Conservation (phyloP, 2,113 vertebrate genomes). For the Mobula birostris region DNA sequence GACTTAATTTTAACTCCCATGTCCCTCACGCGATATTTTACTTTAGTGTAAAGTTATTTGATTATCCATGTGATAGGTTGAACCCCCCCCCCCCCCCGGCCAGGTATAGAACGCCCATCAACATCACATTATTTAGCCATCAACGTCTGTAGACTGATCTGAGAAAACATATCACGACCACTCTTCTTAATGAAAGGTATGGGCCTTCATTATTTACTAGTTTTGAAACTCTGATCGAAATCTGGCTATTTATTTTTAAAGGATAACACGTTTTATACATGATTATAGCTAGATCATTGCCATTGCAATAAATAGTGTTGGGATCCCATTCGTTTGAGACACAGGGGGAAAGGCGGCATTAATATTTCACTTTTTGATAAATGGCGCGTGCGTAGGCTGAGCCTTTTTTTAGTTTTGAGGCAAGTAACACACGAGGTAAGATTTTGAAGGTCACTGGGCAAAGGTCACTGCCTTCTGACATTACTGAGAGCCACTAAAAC, state of each 20-base stretch:
- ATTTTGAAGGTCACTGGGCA: not conserved
- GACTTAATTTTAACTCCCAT: not conserved
- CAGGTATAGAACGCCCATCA: not conserved
- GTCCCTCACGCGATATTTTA: not conserved
- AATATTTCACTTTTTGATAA: not conserved
- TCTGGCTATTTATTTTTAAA: not conserved
- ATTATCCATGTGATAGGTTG: not conserved
- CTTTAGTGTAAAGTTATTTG: not conserved
- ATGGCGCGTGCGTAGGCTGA: no score
- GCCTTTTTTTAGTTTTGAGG: not conserved
- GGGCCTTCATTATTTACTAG: not conserved
- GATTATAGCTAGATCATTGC: not conserved
- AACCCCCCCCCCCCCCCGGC: not conserved
- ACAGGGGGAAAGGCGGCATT: not conserved
- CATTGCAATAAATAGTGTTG: not conserved
- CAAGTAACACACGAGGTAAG: not conserved
- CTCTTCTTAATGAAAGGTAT: not conserved
- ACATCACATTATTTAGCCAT: not conserved
- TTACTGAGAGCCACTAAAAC: conserved; percentile 8
- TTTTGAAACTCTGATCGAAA: not conserved
- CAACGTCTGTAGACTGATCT: not conserved
- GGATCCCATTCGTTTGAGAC: not conserved
- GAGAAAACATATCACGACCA: not conserved
- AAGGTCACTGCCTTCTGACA: conserved; percentile 6
- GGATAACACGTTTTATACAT: not conserved